Conservation (phyloP, 2,888 invertebrate species). For the Drosophila meridiana region DNA sequence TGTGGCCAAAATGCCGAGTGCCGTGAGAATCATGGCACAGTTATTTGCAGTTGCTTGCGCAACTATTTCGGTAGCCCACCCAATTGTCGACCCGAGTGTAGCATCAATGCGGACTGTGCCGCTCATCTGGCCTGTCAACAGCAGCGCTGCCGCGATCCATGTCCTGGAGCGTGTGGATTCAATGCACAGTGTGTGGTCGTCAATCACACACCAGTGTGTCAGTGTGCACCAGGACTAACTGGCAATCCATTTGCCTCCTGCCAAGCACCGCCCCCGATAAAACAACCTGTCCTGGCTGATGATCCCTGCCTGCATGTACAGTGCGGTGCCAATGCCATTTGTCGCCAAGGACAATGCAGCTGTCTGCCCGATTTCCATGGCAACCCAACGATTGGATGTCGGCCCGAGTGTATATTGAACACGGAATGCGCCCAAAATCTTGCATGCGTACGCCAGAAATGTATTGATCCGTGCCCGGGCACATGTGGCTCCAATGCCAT, state of each 20-base stretch:
- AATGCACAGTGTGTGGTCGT: conserved; percentile 88
- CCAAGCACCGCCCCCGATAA: conserved; percentile 83
- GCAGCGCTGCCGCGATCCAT: conserved; percentile 90
- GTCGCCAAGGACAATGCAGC: conserved; percentile 89
- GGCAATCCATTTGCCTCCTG: conserved; percentile 91
- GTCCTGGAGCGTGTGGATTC: conserved; percentile 89
- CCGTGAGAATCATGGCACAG: conserved; percentile 87
- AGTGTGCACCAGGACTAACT: conserved; percentile 87
- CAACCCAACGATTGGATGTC: conserved; percentile 88
- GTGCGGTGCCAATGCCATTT: conserved; percentile 89
- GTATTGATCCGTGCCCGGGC: conserved; percentile 89
- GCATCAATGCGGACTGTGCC: conserved; percentile 89
- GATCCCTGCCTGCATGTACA: conserved; percentile 91
- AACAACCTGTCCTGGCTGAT: conserved; percentile 83
- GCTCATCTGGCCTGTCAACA: conserved; percentile 90
- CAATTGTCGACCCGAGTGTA: conserved; percentile 90
- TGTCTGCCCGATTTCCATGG: conserved; percentile 88
- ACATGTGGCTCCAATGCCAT: conserved; percentile 90
- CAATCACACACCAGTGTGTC: conserved; percentile 89
- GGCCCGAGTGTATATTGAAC: conserved; percentile 90
- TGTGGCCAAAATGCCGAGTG: conserved; percentile 91
- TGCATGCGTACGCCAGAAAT: conserved; percentile 89
- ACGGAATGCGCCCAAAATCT: conserved; percentile 88
- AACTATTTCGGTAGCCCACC: conserved; percentile 89
- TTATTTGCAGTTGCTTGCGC: conserved; percentile 89